Evolutionary conservation across 2,888 invertebrate genomes (phyloP), one percentile per base, ranked within the genome.

Genomic region (Clusia tigrina): DNA sequence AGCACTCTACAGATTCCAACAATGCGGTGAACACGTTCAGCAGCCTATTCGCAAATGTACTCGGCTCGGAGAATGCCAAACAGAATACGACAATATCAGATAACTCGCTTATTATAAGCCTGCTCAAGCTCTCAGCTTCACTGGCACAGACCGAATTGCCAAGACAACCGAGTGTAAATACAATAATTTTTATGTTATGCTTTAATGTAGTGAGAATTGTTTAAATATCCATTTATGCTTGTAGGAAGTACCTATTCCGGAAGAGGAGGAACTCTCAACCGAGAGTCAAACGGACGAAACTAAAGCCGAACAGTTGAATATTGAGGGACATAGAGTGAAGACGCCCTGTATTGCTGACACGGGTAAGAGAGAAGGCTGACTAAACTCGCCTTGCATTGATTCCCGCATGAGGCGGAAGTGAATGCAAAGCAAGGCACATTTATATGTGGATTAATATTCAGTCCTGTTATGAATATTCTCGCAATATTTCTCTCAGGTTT

Each of bases 281-380:
- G 86, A 87, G 55, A 83, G 85, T 23, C 93, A 93, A 85, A 95
- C 94, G 0, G 94, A 95, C 79, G 94, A 95, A 83, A 92, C 90
- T 79, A 94, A 94, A 85, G 92, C 91, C 0, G 89, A 89, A 72
- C 88, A 89, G 75, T 85, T 86, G 32, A 85, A 86, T 65, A 86
- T 79, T 38, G 80, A 78, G 54, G 79, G 79, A 17, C 80, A 87
- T 71, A 85, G 85, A 56, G 85, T 85, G 17, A 84, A 86, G 59
- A 85, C 88, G 58, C 90, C 91, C 9, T 91, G 90, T 79, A 87
- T 93, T 58, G 92, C 93, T 0, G 93, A 93, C 79, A 89, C 89
- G 64, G 89, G 91, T 87, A 82, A 79, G 68, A 51, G 54, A 2
- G 51, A 26, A 26, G 3, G 18, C 15, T 20, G 52, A 25, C 2